A percentile compares a stretch with the other conserved stretches of the same genome.
Conservation (phyloP, 2,888 invertebrate genomes). For the Crocallis elinguaria region DNA sequence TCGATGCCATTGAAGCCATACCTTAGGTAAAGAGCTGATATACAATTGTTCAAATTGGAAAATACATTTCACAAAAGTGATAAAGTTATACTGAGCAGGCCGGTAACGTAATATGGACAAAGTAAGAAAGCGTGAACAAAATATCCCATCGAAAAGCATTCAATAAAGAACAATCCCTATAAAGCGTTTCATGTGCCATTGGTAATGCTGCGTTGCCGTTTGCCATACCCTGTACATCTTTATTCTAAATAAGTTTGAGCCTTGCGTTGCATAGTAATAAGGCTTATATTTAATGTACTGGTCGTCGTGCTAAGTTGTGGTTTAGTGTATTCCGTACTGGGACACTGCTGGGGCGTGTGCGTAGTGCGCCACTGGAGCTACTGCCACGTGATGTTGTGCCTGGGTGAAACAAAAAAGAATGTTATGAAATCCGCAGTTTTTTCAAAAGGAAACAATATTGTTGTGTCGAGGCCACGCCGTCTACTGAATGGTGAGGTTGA, state of each 20-base stretch:
- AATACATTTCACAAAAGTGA: no score
- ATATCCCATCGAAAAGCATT: conserved; percentile 39
- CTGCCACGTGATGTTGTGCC: conserved; percentile 48
- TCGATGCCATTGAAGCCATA: no score
- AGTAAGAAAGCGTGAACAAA: conserved; percentile 31
- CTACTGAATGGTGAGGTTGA: no score
- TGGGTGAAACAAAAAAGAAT: conserved; percentile 3
- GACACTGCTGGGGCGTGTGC: conserved; percentile 52
- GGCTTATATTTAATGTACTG: conserved; percentile 2
- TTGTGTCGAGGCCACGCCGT: no score
- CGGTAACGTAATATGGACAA: no score
- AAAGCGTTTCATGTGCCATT: conserved; percentile 15
- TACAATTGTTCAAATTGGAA: no score
- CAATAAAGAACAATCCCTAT: conserved; percentile 10
- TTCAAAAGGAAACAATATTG: no score
- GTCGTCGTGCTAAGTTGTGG: conserved; percentile 1
- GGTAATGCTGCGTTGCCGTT: conserved; percentile 6
- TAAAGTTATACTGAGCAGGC: no score
- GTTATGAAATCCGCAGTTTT: no score
- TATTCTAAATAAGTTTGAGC: conserved; percentile 7
- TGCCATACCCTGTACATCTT: conserved; percentile 19
- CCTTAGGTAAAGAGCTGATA: no score
- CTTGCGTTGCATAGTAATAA: conserved; percentile 4
- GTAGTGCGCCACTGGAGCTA: conserved; percentile 62
- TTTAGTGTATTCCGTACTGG: conserved; percentile 7